phyloP scores from a whole-genome alignment of 2,113 vertebrate genomes.

The Solea solea region DNA sequence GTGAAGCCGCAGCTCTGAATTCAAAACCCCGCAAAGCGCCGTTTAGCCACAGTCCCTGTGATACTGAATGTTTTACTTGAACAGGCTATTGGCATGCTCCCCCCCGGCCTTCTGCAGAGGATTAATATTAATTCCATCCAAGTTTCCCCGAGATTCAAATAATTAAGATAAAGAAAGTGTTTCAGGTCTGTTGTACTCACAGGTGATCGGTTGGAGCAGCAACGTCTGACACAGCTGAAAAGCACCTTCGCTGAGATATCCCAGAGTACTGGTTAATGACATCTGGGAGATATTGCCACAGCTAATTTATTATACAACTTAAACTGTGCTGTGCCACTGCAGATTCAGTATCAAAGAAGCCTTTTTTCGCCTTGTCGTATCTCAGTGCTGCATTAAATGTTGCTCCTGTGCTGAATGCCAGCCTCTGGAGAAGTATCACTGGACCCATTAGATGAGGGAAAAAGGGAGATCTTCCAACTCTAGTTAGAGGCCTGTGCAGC shows the following conservation, averaged over 20 bases:
- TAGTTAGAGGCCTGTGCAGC: constrained; percentile 43
- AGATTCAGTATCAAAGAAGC: constrained; percentile 23
- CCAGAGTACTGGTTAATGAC: constrained; percentile 3
- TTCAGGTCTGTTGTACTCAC: too few relatives aligned
- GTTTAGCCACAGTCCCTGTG: constrained; percentile 21
- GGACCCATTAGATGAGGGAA: constrained; percentile 53
- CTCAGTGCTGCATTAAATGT: constrained; percentile 19
- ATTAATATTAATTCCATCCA: constrained; percentile 69
- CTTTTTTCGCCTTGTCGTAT: constrained; percentile 26
- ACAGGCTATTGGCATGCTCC: constrained; percentile 30
- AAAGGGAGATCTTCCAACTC: constrained; percentile 42
- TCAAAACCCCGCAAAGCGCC: constrained; percentile 27
- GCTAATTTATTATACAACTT: constrained; percentile 42
- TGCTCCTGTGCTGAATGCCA: constrained; percentile 19
- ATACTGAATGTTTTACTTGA: constrained; percentile 20
- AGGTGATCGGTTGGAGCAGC: constrained; percentile 5
- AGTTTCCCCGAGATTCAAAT: constrained; percentile 69
- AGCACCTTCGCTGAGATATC: constrained; percentile 15
- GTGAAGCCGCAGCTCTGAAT: constrained; percentile 2
- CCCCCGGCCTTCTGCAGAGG: constrained; percentile 15
- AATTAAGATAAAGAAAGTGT: constrained; percentile 51
- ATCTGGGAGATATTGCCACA: constrained; percentile 29
- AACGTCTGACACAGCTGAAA: constrained; percentile 21
- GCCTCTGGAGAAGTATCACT: constrained; percentile 55
- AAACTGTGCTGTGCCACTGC: constrained; percentile 20